A percentile compares a stretch with the other conserved stretches of the same genome.
These are phyloP conservation scores for Petrolisthes cinctipes DNA, from an alignment of 2,888 invertebrate genomes.

Conservation along the genomic window DNA sequence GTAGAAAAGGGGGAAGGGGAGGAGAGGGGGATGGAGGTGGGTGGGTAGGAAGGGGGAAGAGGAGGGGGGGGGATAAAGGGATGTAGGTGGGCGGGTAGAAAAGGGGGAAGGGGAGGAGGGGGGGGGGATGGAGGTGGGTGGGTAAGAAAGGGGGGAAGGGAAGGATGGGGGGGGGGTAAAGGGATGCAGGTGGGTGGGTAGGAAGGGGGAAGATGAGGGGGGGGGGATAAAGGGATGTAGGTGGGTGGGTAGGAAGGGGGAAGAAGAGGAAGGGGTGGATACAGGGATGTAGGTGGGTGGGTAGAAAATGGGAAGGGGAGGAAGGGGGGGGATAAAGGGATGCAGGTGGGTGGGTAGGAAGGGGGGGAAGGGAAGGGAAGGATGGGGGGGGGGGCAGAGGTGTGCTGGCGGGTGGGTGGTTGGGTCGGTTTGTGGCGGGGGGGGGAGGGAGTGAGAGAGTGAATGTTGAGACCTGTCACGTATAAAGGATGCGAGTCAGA, in stretches of 20 bases:
- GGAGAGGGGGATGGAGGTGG: not conserved
- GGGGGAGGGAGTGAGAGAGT: too few species aligned
- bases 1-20: not conserved
- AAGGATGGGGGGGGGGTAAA: not conserved
- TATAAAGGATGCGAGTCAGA: too few species aligned
- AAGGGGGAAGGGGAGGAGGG: not conserved
- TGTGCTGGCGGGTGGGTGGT: not conserved
- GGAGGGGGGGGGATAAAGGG: not conserved
- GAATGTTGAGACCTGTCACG: too few species aligned
- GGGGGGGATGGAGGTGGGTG: not conserved
- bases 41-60: not conserved
- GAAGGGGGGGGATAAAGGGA: not conserved
- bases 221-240: not conserved
- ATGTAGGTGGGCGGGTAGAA: not conserved
- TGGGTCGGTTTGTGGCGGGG: too few species aligned
- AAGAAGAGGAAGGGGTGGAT: not conserved
- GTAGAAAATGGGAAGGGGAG: not conserved
- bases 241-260: not conserved
- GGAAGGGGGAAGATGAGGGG: too few species aligned
- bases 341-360: not conserved
- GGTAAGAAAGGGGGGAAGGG: not conserved
- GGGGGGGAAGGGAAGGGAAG: not conserved
- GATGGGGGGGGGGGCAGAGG: not conserved
- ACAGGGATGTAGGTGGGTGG: not conserved
- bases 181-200: too few species aligned